Evolutionary conservation across 2,888 invertebrate species (phyloP).

Genomic region (Julus scandinavius): DNA sequence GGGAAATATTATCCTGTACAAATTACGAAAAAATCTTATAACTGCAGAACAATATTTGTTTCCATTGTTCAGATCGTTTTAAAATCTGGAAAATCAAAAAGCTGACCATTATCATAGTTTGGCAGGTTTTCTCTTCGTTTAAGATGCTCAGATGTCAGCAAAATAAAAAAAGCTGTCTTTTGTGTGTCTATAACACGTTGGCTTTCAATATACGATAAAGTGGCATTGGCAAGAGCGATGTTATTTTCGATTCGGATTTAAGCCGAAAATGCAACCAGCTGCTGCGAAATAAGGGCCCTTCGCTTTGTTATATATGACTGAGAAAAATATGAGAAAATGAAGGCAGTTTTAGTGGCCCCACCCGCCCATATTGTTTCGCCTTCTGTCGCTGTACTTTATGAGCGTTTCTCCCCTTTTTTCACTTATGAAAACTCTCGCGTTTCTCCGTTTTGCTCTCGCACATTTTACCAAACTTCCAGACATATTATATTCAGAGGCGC

Average conservation of each 20-base stretch:
- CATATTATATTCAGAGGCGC: background rate
- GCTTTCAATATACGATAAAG: constrained; percentile 5
- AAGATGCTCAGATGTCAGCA: background rate
- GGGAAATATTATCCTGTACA: too few species aligned
- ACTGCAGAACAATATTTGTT: too few species aligned
- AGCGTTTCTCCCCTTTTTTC: constrained; percentile 21
- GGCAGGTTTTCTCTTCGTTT: background rate
- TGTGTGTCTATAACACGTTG: background rate
- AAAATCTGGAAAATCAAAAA: too few species aligned
- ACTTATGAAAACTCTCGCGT: constrained; percentile 13
- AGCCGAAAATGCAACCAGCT: constrained; percentile 8
- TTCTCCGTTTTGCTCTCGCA: background rate
- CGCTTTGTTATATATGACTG: background rate
- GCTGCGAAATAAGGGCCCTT: background rate
- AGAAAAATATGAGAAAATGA: constrained; percentile 33
- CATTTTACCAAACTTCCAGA: background rate
- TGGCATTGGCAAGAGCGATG: background rate
- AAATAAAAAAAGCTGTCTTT: too few species aligned
- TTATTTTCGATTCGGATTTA: background rate
- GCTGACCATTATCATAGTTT: background rate
- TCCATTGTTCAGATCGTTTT: too few species aligned
- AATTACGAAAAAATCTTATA: too few species aligned
- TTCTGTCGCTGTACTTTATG: constrained; percentile 30
- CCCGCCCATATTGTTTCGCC: constrained; percentile 4
- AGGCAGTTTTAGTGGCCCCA: constrained; percentile 4